Conservation (phyloP, 2,888 invertebrate species). For the Drosophila lutescens region DNA sequence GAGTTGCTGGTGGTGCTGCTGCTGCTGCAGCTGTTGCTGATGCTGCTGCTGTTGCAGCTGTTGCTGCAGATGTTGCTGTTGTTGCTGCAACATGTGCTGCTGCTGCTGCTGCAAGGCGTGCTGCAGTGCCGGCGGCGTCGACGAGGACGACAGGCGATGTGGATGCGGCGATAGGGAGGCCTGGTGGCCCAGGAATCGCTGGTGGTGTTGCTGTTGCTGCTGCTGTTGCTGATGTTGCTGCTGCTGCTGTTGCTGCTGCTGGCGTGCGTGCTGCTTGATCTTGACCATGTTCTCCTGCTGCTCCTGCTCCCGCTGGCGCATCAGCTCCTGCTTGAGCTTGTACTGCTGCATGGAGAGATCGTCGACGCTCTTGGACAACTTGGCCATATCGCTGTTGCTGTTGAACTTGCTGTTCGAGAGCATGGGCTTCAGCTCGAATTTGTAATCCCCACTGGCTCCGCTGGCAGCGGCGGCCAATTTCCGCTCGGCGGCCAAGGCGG, state of each 20-base stretch:
- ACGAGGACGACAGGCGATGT: conserved; percentile 67
- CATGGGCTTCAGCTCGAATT: conserved; percentile 81
- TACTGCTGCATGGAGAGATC: conserved; percentile 81
- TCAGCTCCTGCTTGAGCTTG: conserved; percentile 79
- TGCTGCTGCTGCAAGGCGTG: conserved; percentile 77
- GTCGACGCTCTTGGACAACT: conserved; percentile 81
- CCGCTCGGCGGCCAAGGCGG: conserved; percentile 75
- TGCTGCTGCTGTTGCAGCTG: conserved; percentile 57
- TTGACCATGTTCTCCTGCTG: conserved; percentile 82
- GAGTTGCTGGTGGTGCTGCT: conserved; percentile 62
- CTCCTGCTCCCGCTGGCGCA: conserved; percentile 81
- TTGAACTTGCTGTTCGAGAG: conserved; percentile 76
- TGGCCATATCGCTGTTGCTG: conserved; percentile 75
- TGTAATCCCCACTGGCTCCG: conserved; percentile 73
- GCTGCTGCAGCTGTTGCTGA: conserved; percentile 58
- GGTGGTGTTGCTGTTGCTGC: conserved; percentile 67
- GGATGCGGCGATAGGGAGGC: conserved; percentile 72
- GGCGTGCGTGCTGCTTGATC: conserved; percentile 80
- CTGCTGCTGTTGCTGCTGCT: conserved; percentile 78
- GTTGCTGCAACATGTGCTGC: conserved; percentile 69
- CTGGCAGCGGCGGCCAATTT: conserved; percentile 66
- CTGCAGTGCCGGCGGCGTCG: conserved; percentile 69
- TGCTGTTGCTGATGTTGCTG: conserved; percentile 65
- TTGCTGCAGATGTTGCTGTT: conserved; percentile 68
- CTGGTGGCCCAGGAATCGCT: conserved; percentile 69